Conservation (phyloP, 2,113 vertebrate species). For the Euleptes europaea region DNA sequence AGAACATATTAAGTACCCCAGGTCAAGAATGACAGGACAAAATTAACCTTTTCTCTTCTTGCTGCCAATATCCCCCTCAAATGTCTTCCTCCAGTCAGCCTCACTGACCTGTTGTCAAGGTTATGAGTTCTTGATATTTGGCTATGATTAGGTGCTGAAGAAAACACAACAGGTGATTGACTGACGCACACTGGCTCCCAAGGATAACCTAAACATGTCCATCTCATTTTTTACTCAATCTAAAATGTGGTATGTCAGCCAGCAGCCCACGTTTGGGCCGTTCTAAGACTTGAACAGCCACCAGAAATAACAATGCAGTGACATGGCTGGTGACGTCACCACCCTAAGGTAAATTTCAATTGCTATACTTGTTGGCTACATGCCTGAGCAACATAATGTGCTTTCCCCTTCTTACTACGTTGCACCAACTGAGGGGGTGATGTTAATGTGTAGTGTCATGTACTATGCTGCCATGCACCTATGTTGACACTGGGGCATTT, state of each 20-base stretch:
- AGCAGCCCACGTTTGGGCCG: neutral
- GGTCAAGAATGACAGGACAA: neutral
- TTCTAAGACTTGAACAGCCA: neutral
- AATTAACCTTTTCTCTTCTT: conserved; percentile 1
- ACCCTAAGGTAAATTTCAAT: conserved; percentile 1
- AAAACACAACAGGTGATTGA: neutral
- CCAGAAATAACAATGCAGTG: conserved; percentile 5
- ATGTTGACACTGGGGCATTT: neutral
- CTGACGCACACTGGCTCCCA: neutral
- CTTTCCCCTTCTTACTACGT: neutral
- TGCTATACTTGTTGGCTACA: neutral
- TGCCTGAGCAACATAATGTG: neutral
- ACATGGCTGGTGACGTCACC: neutral
- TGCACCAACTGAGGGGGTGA: neutral
- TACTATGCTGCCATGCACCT: neutral
- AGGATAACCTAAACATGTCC: neutral
- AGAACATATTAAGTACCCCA: neutral
- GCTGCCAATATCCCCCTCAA: neutral
- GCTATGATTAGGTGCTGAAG: neutral
- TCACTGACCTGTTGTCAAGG: neutral
- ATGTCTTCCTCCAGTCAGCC: neutral
- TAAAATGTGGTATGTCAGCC: neutral
- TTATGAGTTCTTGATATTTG: neutral
- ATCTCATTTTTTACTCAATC: neutral
- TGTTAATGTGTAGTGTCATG: neutral